Evolutionary conservation across 2,113 vertebrate species (phyloP).

Genomic region (Heptranchias perlo): DNA sequence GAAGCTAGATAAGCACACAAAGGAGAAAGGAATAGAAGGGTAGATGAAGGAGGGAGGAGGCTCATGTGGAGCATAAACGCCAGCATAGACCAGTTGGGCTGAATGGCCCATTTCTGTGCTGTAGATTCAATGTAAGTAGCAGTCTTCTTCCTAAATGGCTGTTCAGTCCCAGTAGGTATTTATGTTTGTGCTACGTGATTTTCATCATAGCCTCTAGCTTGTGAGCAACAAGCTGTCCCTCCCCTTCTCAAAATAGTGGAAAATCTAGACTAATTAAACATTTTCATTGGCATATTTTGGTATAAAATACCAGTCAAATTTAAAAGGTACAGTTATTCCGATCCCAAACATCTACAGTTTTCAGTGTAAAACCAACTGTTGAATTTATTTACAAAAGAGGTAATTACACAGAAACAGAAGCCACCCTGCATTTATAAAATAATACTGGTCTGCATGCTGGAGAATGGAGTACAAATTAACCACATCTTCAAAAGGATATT

Average conservation of each 20-base stretch:
- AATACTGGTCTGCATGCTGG: too few relatives aligned
- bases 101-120: too few relatives aligned
- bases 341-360: background rate
- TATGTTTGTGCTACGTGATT: background rate
- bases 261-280: background rate
- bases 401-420: background rate
- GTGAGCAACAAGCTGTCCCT: background rate
- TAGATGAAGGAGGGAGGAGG: too few relatives aligned
- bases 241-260: background rate
- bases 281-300: background rate
- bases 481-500: background rate
- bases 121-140: too few relatives aligned
- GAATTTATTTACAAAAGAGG: background rate
- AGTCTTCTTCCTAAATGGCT: background rate
- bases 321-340: background rate
- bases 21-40: too few relatives aligned
- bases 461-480: background rate
- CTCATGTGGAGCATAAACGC: too few relatives aligned
- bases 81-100: too few relatives aligned
- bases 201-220: background rate
- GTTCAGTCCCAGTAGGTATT: background rate
- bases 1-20: too few relatives aligned
- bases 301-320: background rate
- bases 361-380: background rate
- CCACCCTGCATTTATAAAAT: background rate